A percentile compares a stretch with the other conserved stretches of the same genome.
These are phyloP conservation scores for Caenorhabditis sp. DNA, from an alignment of 2,888 invertebrate species.

Conservation along the genomic window DNA sequence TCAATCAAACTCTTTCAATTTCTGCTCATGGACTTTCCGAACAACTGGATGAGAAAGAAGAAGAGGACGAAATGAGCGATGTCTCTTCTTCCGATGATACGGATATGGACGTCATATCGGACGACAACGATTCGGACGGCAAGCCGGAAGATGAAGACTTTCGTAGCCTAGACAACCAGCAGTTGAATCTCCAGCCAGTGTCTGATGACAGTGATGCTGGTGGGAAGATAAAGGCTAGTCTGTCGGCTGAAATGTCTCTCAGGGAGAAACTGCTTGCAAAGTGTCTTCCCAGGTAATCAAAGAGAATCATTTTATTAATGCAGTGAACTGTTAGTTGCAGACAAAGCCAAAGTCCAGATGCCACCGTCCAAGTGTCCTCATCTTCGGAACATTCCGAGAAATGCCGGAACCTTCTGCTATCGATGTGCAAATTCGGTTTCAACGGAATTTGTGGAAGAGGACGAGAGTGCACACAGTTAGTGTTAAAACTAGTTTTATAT, in stretches of 20 bases:
- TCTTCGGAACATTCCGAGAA: conserved; percentile 12
- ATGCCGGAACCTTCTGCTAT: conserved; percentile 20
- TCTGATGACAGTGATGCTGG: neutral
- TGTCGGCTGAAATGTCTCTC: neutral
- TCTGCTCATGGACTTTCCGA: too few relatives aligned
- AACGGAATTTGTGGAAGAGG: conserved; percentile 49
- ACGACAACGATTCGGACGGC: too few relatives aligned
- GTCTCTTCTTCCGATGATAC: too few relatives aligned
- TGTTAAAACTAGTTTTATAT: neutral
- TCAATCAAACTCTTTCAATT: too few relatives aligned
- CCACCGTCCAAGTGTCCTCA: neutral
- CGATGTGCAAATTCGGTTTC: conserved; percentile 56
- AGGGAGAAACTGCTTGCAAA: conserved; percentile 18
- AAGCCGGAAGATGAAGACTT: neutral
- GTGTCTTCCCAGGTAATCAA: neutral
- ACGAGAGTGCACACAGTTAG: conserved; percentile 43
- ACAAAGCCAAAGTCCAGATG: conserved; percentile 21
- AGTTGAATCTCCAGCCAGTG: neutral
- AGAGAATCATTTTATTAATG: neutral
- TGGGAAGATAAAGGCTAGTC: neutral
- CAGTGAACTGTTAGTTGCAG: neutral
- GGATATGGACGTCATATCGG: too few relatives aligned
- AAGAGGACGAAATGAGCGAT: too few relatives aligned
- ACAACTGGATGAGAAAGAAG: too few relatives aligned
- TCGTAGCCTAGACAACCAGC: neutral